Percentiles rank a stretch among this genome's conserved stretches.
These are phyloP conservation scores for Rhamnusium bicolor DNA, from an alignment of 2,888 invertebrate genomes.

Conservation along the genomic window DNA sequence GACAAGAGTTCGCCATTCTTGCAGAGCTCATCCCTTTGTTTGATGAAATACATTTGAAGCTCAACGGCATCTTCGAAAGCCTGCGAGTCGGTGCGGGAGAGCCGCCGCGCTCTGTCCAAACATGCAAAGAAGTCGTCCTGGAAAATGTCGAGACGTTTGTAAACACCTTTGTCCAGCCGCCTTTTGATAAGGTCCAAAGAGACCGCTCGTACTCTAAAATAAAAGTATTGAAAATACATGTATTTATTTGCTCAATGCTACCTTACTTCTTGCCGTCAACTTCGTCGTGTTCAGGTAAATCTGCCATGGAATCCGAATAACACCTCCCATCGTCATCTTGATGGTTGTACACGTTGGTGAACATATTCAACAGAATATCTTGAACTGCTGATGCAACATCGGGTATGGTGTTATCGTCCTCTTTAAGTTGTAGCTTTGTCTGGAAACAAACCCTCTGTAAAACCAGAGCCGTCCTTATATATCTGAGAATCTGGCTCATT, in stretches of 20 bases:
- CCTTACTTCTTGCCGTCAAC: conserved; percentile 78
- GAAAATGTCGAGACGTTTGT: conserved; percentile 93
- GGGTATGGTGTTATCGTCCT: conserved; percentile 87
- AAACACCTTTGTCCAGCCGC: conserved; percentile 91
- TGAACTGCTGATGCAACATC: conserved; percentile 93
- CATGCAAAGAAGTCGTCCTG: conserved; percentile 97
- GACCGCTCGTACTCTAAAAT: conserved; percentile 82
- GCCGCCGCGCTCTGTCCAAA: conserved; percentile 89
- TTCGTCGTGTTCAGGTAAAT: conserved; percentile 91
- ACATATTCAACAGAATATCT: conserved; percentile 91
- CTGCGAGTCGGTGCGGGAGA: conserved; percentile 94
- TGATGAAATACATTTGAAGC: conserved; percentile 92
- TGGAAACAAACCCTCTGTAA: conserved; percentile 93
- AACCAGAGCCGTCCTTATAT: conserved; percentile 95
- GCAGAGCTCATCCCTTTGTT: conserved; percentile 81
- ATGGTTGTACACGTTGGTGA: conserved; percentile 95
- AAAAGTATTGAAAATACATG: conserved; percentile 11
- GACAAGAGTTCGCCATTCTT: conserved; percentile 84
- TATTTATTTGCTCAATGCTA: neutral
- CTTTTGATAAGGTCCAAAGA: conserved; percentile 95
- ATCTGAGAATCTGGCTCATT: conserved; percentile 98
- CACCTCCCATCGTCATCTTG: conserved; percentile 98
- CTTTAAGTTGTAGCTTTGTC: conserved; percentile 90
- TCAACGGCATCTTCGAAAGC: conserved; percentile 94
- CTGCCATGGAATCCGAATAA: conserved; percentile 96